Percentiles rank a stretch among this genome's conserved stretches.
These are phyloP conservation scores for Marcusenius ussheri DNA, from an alignment of 2,113 vertebrate species.

Conservation along the genomic window DNA sequence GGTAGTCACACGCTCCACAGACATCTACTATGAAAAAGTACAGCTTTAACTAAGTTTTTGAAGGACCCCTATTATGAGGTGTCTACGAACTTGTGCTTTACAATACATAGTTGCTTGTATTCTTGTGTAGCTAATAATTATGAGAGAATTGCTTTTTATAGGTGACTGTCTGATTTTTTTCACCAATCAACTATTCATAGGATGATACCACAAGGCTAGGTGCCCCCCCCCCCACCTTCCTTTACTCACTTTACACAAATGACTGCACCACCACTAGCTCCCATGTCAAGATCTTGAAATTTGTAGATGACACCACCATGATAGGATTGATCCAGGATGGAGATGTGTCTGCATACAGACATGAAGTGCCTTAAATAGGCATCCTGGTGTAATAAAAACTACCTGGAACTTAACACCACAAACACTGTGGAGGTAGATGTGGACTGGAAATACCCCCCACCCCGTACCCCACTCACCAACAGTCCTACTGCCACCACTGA, in stretches of 20 bases:
- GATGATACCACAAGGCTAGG: background rate
- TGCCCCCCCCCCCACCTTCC: too few relatives aligned
- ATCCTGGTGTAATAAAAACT: background rate
- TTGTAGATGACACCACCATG: background rate
- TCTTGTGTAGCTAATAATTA: background rate
- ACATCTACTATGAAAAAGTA: constrained; percentile 4
- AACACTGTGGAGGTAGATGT: background rate
- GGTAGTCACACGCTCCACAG: constrained; percentile 24
- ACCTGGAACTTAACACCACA: background rate
- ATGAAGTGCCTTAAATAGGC: background rate
- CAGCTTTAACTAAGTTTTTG: background rate
- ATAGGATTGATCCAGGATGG: background rate
- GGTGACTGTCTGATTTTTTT: background rate
- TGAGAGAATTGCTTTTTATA: background rate
- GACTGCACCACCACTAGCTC: too few relatives aligned
- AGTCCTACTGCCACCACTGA: background rate
- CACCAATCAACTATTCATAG: background rate
- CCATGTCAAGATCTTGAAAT: too few relatives aligned
- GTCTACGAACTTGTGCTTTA: background rate
- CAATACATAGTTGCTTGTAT: background rate
- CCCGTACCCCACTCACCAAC: too few relatives aligned
- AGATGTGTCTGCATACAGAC: background rate
- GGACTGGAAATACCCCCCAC: background rate
- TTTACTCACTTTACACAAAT: too few relatives aligned
- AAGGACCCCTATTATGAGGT: background rate